A percentile compares a stretch with the other conserved stretches of the same genome.
Conservation (phyloP, 2,797 vertebrate genomes). For the Sebastes aleutianus region DNA sequence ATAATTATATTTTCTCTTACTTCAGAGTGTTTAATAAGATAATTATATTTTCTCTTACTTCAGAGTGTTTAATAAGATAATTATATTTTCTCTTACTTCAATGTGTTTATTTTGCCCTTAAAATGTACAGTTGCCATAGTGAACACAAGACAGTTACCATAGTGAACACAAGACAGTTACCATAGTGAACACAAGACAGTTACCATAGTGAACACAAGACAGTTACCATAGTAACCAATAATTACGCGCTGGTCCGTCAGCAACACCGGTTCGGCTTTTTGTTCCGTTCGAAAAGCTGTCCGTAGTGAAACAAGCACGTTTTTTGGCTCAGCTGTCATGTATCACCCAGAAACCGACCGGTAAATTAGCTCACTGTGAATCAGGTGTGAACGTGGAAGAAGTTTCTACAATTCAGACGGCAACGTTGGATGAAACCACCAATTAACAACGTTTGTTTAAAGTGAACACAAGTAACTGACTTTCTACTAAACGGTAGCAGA, state of each 20-base stretch:
- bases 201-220: too few relatives aligned
- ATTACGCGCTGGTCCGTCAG: slow-evolving; percentile 21
- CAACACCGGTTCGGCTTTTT: background rate
- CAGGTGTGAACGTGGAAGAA: background rate
- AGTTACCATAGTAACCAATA: slow-evolving; percentile 14
- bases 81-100: too few relatives aligned
- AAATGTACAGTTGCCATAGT: too few relatives aligned
- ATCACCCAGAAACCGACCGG: background rate
- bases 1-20: too few relatives aligned
- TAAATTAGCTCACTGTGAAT: background rate
- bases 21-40: too few relatives aligned
- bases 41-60: too few relatives aligned
- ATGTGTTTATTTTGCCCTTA: too few relatives aligned
- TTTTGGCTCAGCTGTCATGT: background rate
- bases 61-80: too few relatives aligned
- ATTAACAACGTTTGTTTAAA: rapidly evolving
- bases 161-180: background rate
- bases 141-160: too few relatives aligned
- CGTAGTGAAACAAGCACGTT: slow-evolving; percentile 46
- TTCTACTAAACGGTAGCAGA: background rate
- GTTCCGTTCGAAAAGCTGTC: slow-evolving; percentile 38
- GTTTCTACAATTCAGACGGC: background rate
- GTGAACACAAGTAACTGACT: background rate
- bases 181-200: background rate
- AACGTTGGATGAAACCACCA: background rate